These are phyloP conservation scores for Ptychoptera contaminata DNA, from an alignment of 2,888 invertebrate genomes.

Conservation along the genomic window DNA sequence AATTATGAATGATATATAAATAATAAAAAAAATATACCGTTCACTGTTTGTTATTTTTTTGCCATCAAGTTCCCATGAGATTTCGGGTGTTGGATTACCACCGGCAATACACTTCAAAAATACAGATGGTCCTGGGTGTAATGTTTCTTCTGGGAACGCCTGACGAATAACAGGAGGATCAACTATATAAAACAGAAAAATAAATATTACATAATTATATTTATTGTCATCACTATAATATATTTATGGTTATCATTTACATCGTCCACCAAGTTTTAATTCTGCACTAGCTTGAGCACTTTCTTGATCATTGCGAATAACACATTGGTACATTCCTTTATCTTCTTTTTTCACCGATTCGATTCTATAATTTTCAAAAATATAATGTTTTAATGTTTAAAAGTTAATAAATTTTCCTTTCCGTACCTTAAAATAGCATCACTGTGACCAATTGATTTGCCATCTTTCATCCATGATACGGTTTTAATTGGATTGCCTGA, in stretches of 20 bases:
- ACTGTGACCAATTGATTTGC: slow-evolving; percentile 67
- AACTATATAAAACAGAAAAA: slow-evolving; percentile 33
- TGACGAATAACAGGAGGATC: slow-evolving; percentile 81
- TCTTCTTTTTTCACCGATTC: slow-evolving; percentile 86
- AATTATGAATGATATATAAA: too few relatives aligned
- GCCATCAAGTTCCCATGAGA: slow-evolving; percentile 83
- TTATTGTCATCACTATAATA: slow-evolving; percentile 2
- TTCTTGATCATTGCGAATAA: slow-evolving; percentile 83
- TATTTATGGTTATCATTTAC: slow-evolving; percentile 31
- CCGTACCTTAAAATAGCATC: slow-evolving; percentile 55
- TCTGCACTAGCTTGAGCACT: slow-evolving; percentile 87
- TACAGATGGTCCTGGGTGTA: slow-evolving; percentile 78
- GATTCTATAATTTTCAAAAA: slow-evolving; percentile 34
- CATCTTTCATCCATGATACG: slow-evolving; percentile 85
- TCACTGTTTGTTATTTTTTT: slow-evolving; percentile 64
- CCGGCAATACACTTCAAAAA: slow-evolving; percentile 84
- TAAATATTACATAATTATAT: slow-evolving; percentile 1
- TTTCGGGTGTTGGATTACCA: slow-evolving; percentile 88
- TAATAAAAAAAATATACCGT: too few relatives aligned
- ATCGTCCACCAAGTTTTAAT: slow-evolving; percentile 82
- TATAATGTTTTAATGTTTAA: too few relatives aligned
- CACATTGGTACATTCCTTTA: slow-evolving; percentile 95
- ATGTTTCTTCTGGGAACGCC: slow-evolving; percentile 75
- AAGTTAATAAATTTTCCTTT: too few relatives aligned
- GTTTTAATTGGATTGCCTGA: slow-evolving; percentile 83